Evolutionary conservation across 2,113 vertebrate genomes (phyloP), one percentile per base, ranked within the genome.

Genomic region (Acanthochromis polyacanthus): DNA sequence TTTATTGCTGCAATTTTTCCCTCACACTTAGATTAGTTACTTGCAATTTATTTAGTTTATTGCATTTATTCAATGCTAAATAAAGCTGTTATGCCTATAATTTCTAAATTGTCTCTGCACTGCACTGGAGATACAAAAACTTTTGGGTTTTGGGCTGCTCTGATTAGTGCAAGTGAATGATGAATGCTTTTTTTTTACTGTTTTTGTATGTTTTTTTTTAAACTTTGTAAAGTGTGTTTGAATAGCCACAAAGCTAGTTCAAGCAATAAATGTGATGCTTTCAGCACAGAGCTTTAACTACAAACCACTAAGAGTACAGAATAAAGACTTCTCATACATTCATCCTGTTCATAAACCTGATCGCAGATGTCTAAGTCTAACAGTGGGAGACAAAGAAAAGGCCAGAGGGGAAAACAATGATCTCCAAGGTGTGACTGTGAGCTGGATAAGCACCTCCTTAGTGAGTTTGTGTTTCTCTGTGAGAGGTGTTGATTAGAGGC

Each of bases 401-500:
- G 81, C 51, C 61, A 69, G 70, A 69, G 68, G 50, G 71, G 78
- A 56, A n/a, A 52, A 36, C 17, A 61, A 77, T 71, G 64, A 67
- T 64, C 65, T 69, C 43, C 0, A 3, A 62, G 68, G 43, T 59
- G 20, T 55, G 66, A 78, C 53, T 73, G 50, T 2, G 67, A 83
- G 67, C 36, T 45, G 77, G 45, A 75, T 59, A 75, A 75, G 79
- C 56, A 81, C 17, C 71, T 89, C 85, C 74, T 81, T 63, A 28
- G 56, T 81, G 80, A 78, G 74, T 74, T 62, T 88, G 79, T 68
- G 59, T 81, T 69, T 69, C 77, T 84, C 58, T 58, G 38, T 66
- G 62, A 60, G 64, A 81, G 75, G 75, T 90, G 85, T 85, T 90
- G 82, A 90, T 90, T 85, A 76, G 80, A 65, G 64, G 75, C 57